phyloP scores from a whole-genome alignment of 1,140 invertebrate species.

The Muscidifurax raptorellus region DNA sequence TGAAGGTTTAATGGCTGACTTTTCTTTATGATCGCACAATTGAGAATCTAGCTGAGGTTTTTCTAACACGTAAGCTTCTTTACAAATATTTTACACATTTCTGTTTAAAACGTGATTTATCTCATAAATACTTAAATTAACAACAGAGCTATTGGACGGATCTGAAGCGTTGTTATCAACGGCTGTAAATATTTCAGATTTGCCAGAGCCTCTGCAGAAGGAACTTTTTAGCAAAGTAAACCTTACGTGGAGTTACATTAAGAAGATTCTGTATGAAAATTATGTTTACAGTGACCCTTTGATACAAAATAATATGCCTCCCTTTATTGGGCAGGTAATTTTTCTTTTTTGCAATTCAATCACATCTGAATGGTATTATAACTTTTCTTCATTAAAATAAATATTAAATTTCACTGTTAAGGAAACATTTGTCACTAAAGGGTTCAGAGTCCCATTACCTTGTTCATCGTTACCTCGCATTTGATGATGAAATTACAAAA shows the following conservation, averaged over 20 bases:
- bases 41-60: slow-evolving; percentile 76
- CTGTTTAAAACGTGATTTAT: not conserved
- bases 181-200: slow-evolving; percentile 75
- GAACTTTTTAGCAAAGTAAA: slow-evolving; percentile 78
- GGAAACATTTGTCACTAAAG: slow-evolving; percentile 70
- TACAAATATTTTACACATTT: not conserved
- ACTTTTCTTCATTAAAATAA: not conserved
- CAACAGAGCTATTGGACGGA: slow-evolving; percentile 77
- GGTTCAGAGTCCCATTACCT: slow-evolving; percentile 76
- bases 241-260: slow-evolving; percentile 80
- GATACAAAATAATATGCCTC: slow-evolving; percentile 78
- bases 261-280: slow-evolving; percentile 80
- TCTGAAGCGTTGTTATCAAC: slow-evolving; percentile 79
- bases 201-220: slow-evolving; percentile 77
- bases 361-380: not conserved
- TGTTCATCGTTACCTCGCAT: slow-evolving; percentile 77
- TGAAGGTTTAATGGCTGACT: slow-evolving; percentile 79
- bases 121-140: slow-evolving; percentile 12
- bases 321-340: slow-evolving; percentile 76
- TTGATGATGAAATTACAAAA: slow-evolving; percentile 81
- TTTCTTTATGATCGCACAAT: slow-evolving; percentile 72
- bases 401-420: slow-evolving; percentile 63
- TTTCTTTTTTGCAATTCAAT: slow-evolving; percentile 25
- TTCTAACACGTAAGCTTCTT: slow-evolving; percentile 74
- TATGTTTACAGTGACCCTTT: slow-evolving; percentile 80